Base-by-base conservation (phyloP, 2,797 vertebrate species). In the Esox lucius region DNA sequence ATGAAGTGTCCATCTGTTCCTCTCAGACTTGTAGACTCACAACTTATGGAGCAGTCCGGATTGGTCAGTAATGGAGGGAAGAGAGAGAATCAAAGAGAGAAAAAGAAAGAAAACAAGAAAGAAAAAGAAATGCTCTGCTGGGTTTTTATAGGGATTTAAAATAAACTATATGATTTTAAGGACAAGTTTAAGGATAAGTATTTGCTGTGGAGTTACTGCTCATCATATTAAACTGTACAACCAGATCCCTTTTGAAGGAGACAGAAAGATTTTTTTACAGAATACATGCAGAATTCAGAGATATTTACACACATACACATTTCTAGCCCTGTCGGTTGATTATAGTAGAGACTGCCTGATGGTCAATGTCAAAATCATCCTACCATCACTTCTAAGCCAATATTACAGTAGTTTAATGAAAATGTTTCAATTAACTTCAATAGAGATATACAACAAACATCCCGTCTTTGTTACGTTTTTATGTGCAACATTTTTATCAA, bases 1-100 rank as follows among this genome's bases (percentile, higher is more conserved):
- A 78, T 80, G 48, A 77, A 78, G 81, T 42, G 68, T n/a, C 51
- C 71, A 74, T 73, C 26, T 1, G 68, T 19, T 56, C 71, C 73
- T 73, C 26, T 1, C 61, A 24, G 71, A 24, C 53, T 51, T 42
- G 15, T 16, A 72, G 53, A 56, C 19, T 7, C 22, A n/a, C 28
- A 59, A 56, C 31, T 1, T 39, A 33, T 31, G 31, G 28, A 59
- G 51, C 28, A 26, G 28, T 19, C 33, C 13, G 15, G 33, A 72
- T 42, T 61, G 70, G 56, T 70, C 42, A 70, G 46, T 49, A 42
- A n/a, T 61, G 56, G 35, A 48, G n/a, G 39, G 66, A 24, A 13
- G 35, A 5, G 62, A 15, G 62, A 17, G 5, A 28, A 26, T 46
- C 42, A 42, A 46, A 46, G 24, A 28, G 28, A 28, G 26, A 31